These are phyloP conservation scores for Lepus americanus DNA, from an alignment of 2,113 vertebrate species.

Conservation along the genomic window DNA sequence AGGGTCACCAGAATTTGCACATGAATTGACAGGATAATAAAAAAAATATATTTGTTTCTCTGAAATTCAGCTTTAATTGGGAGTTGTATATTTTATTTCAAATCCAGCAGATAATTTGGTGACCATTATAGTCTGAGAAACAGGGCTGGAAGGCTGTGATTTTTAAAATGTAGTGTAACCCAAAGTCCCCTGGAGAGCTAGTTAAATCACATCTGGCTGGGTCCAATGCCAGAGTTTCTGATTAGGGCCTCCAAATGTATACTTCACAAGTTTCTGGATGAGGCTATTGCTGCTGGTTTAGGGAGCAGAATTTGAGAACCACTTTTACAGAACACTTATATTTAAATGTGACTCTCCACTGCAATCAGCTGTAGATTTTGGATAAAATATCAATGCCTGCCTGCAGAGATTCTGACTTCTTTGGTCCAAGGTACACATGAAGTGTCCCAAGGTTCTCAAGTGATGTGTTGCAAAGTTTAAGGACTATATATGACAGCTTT, in stretches of 20 bases:
- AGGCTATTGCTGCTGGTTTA: neutral
- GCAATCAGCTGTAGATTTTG: neutral
- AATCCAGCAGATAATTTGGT: neutral
- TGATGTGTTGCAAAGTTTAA: neutral
- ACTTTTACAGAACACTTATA: neutral
- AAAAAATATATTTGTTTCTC: neutral
- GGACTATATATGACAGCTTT: neutral
- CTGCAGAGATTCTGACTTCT: neutral
- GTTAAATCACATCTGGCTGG: neutral
- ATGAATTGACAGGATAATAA: neutral
- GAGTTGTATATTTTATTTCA: neutral
- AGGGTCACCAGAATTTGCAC: neutral
- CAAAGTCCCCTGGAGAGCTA: neutral
- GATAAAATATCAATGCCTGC: neutral
- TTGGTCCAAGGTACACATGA: neutral
- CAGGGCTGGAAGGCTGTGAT: neutral
- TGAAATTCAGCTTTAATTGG: conserved; percentile 37
- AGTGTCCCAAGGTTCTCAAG: neutral
- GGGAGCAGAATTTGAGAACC: neutral
- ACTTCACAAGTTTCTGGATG: neutral
- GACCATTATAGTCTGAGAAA: neutral
- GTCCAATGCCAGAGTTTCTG: neutral
- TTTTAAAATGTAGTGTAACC: neutral
- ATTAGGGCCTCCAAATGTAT: neutral
- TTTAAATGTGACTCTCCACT: neutral